phyloP scores from a whole-genome alignment of 2,888 invertebrate species.

The Platycheirus albimanus region DNA sequence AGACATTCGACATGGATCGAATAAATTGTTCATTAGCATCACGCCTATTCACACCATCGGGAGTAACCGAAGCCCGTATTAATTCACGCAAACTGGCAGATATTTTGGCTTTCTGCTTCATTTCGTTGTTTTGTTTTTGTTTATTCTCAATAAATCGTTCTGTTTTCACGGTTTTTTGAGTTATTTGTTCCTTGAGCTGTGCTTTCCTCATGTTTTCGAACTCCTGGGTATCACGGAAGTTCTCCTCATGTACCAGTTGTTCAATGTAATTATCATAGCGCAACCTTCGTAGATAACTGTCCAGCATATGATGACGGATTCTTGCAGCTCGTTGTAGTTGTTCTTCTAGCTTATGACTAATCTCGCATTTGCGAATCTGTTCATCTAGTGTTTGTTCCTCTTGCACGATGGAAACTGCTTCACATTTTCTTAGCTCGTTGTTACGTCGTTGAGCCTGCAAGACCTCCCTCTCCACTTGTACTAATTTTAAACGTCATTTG shows the following conservation, averaged over 20 bases:
- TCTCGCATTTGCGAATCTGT: conserved; percentile 79
- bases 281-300: conserved; percentile 79
- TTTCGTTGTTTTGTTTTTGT: conserved; percentile 78
- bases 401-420: conserved; percentile 79
- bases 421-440: conserved; percentile 80
- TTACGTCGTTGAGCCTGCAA: conserved; percentile 79
- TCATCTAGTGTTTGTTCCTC: conserved; percentile 80
- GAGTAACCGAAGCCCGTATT: conserved; percentile 81
- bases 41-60: conserved; percentile 76
- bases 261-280: conserved; percentile 81
- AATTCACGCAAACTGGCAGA: conserved; percentile 81
- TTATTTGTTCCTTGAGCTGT: conserved; percentile 79
- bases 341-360: conserved; percentile 79
- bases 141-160: conserved; percentile 80
- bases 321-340: conserved; percentile 80
- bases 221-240: conserved; percentile 80
- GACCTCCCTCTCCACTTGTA: conserved; percentile 79
- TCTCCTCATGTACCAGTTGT: conserved; percentile 81
- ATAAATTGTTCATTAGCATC: conserved; percentile 48
- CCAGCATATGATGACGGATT: conserved; percentile 78
- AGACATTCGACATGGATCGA: conserved; percentile 50
- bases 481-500: conserved; percentile 79
- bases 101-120: conserved; percentile 80
- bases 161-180: conserved; percentile 79
- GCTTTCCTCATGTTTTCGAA: conserved; percentile 78